These are phyloP conservation scores for Microchrysa polita DNA, from an alignment of 2,888 invertebrate species.

Conservation along the genomic window DNA sequence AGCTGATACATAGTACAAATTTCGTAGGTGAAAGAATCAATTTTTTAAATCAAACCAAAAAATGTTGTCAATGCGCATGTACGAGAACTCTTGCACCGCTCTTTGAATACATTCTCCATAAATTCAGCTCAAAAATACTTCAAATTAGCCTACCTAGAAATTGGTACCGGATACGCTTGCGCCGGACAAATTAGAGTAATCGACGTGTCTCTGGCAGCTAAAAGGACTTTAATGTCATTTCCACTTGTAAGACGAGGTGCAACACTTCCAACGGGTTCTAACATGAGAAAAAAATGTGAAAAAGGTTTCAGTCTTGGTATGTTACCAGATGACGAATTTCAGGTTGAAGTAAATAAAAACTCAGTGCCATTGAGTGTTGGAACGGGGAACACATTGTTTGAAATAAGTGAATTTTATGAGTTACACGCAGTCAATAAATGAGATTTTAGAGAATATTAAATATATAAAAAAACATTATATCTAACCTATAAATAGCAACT, in stretches of 20 bases:
- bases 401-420: neutral
- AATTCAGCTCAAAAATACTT: neutral
- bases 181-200: conserved; percentile 75
- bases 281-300: conserved; percentile 18
- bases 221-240: conserved; percentile 62
- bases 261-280: conserved; percentile 75
- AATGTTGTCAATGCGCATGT: too few species aligned
- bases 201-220: conserved; percentile 57
- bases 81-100: too few species aligned
- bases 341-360: neutral
- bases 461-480: conserved; percentile 45
- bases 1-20: too few species aligned
- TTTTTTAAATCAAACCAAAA: too few species aligned
- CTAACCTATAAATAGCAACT: conserved; percentile 71
- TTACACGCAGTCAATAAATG: neutral
- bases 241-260: conserved; percentile 69
- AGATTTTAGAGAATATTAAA: neutral
- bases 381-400: conserved; percentile 27
- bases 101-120: too few species aligned
- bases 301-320: too few species aligned
- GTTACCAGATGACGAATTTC: neutral
- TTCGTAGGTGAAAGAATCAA: too few species aligned
- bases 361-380: conserved; percentile 28
- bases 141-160: conserved; percentile 72
- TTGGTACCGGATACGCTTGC: conserved; percentile 76